Percentiles rank a stretch among this genome's conserved stretches.
Conservation (phyloP, 1,140 invertebrate species). For the Sesamia nonagrioides region DNA sequence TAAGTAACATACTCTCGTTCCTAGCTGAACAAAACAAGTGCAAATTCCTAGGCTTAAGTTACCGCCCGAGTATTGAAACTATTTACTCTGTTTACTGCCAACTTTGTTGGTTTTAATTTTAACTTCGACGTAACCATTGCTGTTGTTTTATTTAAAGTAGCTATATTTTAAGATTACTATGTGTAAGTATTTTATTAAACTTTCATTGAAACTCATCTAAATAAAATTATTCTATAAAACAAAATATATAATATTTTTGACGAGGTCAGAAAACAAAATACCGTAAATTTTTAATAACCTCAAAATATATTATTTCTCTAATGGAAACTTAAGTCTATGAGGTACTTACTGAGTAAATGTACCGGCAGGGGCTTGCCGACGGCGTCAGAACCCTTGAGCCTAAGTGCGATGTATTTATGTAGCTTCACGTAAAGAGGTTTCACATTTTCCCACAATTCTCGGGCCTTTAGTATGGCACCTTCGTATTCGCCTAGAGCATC, state of each 20-base stretch:
- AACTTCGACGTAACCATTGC: slow-evolving; percentile 14
- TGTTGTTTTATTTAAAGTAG: neutral
- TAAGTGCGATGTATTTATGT: slow-evolving; percentile 86
- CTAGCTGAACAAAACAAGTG: neutral
- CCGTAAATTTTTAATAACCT: neutral
- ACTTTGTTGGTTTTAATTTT: slow-evolving; percentile 33
- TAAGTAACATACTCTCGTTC: too few species aligned
- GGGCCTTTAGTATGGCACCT: slow-evolving; percentile 84
- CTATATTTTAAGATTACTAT: neutral
- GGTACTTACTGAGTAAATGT: slow-evolving; percentile 88
- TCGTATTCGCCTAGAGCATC: slow-evolving; percentile 88
- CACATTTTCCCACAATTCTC: slow-evolving; percentile 87
- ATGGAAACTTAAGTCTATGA: neutral
- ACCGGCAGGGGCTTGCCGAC: slow-evolving; percentile 85
- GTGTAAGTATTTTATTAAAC: neutral
- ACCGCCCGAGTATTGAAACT: slow-evolving; percentile 5
- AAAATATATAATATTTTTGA: neutral
- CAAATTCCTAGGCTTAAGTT: slow-evolving; percentile 17
- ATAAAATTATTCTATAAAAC: too few species aligned
- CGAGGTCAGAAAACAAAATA: neutral
- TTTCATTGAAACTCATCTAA: too few species aligned
- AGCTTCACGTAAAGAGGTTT: slow-evolving; percentile 87
- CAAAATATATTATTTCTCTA: neutral
- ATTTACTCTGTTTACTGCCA: slow-evolving; percentile 30
- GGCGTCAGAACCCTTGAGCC: slow-evolving; percentile 72